These are phyloP conservation scores for Mustela lutreola DNA, from an alignment of 2,113 vertebrate genomes.

Conservation along the genomic window DNA sequence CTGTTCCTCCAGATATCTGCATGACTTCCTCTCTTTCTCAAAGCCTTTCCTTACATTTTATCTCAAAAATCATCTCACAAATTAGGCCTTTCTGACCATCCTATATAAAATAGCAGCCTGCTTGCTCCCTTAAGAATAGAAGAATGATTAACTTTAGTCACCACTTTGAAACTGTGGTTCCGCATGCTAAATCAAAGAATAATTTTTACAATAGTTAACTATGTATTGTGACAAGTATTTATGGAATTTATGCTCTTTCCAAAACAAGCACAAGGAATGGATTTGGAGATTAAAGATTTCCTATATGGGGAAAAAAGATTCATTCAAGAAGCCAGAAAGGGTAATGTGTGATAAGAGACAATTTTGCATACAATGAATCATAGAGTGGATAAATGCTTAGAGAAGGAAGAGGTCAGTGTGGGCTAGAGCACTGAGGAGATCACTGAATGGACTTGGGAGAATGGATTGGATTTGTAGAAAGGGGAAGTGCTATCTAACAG, in stretches of 20 bases:
- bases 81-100: not conserved
- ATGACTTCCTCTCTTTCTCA: not conserved
- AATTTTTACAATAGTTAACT: not conserved
- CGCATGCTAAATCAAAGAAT: not conserved
- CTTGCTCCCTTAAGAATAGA: not conserved
- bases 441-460: not conserved
- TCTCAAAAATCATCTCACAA: not conserved
- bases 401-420: not conserved
- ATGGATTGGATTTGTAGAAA: not conserved
- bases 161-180: not conserved
- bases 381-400: not conserved
- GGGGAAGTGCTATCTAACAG: not conserved
- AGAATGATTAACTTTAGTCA: not conserved
- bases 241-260: not conserved
- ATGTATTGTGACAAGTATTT: not conserved
- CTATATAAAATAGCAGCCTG: not conserved
- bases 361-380: not conserved
- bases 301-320: not conserved
- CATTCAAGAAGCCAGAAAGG: slow-evolving; percentile 33
- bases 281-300: not conserved
- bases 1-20: not conserved
- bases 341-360: not conserved
- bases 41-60: not conserved
- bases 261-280: not conserved
- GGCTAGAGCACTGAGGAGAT: not conserved